phyloP scores from a whole-genome alignment of 1,140 invertebrate species.

The Branchinecta lynchi region DNA sequence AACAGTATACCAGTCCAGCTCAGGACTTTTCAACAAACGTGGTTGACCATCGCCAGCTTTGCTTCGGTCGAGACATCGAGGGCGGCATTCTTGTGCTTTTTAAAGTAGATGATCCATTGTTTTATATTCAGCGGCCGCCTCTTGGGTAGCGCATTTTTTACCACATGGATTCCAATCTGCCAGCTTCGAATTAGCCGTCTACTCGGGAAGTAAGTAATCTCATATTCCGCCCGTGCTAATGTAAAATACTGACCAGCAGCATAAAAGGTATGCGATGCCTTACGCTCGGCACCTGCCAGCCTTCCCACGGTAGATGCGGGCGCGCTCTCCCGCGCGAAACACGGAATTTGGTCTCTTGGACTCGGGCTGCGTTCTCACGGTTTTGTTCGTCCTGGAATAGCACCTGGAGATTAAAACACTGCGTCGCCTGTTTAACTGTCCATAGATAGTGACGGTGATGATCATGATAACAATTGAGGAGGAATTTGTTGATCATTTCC shows the following conservation, averaged over 20 bases:
- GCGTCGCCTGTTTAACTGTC: too few relatives aligned
- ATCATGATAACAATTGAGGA: too few relatives aligned
- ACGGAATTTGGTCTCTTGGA: neutral
- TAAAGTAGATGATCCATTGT: too few relatives aligned
- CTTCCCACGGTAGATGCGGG: conserved; percentile 10
- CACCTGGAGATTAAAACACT: neutral
- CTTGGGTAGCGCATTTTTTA: neutral
- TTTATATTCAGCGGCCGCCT: too few relatives aligned
- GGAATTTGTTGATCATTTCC: too few relatives aligned
- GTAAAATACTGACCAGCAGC: conserved; percentile 7
- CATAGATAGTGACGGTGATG: too few relatives aligned
- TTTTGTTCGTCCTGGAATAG: neutral
- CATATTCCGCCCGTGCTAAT: neutral
- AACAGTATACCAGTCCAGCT: too few relatives aligned
- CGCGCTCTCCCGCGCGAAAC: neutral
- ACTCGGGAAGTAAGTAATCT: conserved; percentile 7
- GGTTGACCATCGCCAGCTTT: too few relatives aligned
- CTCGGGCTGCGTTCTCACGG: neutral
- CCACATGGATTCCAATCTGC: neutral
- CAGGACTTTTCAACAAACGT: too few relatives aligned
- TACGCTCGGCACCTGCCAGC: neutral
- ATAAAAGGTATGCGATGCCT: conserved; percentile 7
- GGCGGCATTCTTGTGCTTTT: too few relatives aligned
- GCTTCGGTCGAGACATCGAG: too few relatives aligned
- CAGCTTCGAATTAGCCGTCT: neutral